A percentile compares a stretch with the other conserved stretches of the same genome.
Conservation (phyloP, 2,113 vertebrate species). For the Nyctibius bracteatus region DNA sequence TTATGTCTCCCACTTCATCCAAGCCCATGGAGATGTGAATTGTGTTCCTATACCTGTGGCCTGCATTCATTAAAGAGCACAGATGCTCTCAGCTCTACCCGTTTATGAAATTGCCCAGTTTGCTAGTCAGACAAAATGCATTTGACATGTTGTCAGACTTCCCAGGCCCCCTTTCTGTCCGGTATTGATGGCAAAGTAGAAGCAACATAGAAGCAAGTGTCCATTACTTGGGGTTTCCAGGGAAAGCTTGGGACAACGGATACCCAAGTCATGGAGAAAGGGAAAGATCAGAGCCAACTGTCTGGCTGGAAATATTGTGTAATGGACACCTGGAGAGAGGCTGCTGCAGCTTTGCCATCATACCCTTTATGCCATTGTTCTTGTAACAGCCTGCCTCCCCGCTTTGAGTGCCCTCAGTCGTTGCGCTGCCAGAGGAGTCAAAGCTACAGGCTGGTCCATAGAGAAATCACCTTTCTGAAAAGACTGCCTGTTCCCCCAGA, state of each 20-base stretch:
- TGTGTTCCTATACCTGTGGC: not conserved
- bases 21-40: not conserved
- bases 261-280: not conserved
- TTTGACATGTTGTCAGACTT: not conserved
- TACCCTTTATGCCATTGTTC: not conserved
- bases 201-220: not conserved
- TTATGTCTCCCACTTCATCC: not conserved
- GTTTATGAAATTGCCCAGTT: not conserved
- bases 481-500: not conserved
- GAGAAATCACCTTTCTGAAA: not conserved
- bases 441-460: not conserved
- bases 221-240: slow-evolving; percentile 13
- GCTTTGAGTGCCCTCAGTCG: not conserved
- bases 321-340: slow-evolving; percentile 1
- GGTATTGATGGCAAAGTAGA: not conserved
- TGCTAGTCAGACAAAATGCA: not conserved
- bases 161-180: not conserved
- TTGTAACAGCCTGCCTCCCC: not conserved
- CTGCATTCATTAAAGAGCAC: not conserved
- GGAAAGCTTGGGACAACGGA: not conserved
- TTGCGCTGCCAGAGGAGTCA: not conserved
- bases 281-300: not conserved
- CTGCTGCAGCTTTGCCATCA: not conserved
- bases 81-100: not conserved
- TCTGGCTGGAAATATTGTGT: slow-evolving; percentile 28